Evolutionary conservation across 1,140 invertebrate species (phyloP).

Genomic region (Sinella curviseta): DNA sequence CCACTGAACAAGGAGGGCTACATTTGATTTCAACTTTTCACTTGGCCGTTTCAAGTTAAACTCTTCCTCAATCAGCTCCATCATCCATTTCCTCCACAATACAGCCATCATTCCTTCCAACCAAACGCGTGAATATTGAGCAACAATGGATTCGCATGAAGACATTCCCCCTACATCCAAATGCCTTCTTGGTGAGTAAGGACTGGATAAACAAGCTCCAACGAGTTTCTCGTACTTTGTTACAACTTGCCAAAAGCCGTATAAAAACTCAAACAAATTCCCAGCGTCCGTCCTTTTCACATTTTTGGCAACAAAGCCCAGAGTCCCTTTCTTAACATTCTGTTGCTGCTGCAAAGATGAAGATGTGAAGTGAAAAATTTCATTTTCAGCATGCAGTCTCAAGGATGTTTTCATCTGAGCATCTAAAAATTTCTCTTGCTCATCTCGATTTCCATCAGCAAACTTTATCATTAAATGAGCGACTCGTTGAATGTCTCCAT

Average conservation of each 20-base stretch:
- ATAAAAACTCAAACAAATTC: constrained; percentile 15
- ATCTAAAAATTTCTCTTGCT: neutral
- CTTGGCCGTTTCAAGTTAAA: constrained; percentile 24
- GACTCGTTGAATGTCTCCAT: constrained; percentile 16
- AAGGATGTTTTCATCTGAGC: neutral
- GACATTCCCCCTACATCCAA: neutral
- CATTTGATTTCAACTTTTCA: constrained; percentile 41
- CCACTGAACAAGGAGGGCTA: constrained; percentile 40
- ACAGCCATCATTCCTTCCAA: constrained; percentile 25
- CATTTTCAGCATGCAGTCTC: neutral
- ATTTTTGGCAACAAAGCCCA: constrained; percentile 34
- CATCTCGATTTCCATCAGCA: neutral
- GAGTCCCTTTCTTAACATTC: neutral
- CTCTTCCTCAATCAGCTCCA: constrained; percentile 17
- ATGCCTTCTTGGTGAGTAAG: neutral
- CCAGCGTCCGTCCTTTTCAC: constrained; percentile 8
- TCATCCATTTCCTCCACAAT: constrained; percentile 37
- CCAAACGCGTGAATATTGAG: constrained; percentile 32
- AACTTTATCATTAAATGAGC: constrained; percentile 4
- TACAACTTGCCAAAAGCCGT: constrained; percentile 7
- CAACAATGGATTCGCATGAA: neutral
- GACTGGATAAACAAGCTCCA: neutral
- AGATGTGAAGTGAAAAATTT: constrained; percentile 10
- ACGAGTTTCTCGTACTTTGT: neutral
- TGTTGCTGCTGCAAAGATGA: neutral